Conservation (phyloP, 2,797 vertebrate species). For the Serranus cabrilla region DNA sequence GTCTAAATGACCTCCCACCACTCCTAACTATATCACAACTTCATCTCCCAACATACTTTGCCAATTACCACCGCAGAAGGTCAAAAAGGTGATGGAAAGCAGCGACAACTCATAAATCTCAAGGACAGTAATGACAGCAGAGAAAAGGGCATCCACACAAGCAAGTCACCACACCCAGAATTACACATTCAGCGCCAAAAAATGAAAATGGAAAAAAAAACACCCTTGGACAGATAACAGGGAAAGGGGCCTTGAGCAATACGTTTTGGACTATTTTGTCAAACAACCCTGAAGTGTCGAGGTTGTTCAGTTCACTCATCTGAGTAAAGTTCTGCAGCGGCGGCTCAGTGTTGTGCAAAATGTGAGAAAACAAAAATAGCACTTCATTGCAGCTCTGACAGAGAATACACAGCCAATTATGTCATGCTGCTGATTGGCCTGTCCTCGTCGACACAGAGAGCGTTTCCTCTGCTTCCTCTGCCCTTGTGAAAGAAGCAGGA, state of each 20-base stretch:
- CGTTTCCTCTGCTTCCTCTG: slow-evolving; percentile 34
- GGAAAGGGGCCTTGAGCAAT: slow-evolving; percentile 22
- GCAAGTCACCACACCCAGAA: slow-evolving; percentile 21
- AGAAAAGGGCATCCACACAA: slow-evolving; percentile 70
- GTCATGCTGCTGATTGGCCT: slow-evolving; percentile 38
- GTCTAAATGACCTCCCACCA: slow-evolving; percentile 60
- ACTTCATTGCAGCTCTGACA: slow-evolving; percentile 37
- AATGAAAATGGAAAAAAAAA: not conserved
- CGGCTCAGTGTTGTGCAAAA: slow-evolving; percentile 31
- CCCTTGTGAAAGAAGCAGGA: slow-evolving; percentile 21
- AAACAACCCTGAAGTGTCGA: slow-evolving; percentile 43
- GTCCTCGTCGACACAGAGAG: slow-evolving; percentile 15
- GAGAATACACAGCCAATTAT: slow-evolving; percentile 41
- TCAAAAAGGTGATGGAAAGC: slow-evolving; percentile 71
- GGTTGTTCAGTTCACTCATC: slow-evolving; percentile 40
- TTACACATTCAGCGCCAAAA: slow-evolving; percentile 29
- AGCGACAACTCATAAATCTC: slow-evolving; percentile 73
- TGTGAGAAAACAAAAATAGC: slow-evolving; percentile 59
- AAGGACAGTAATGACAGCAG: slow-evolving; percentile 67
- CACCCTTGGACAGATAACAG: not conserved
- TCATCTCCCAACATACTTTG: slow-evolving; percentile 66
- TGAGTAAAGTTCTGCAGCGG: slow-evolving; percentile 25
- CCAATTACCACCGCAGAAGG: slow-evolving; percentile 74
- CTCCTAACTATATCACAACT: slow-evolving; percentile 70
- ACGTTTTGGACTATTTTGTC: slow-evolving; percentile 38